phyloP scores from a whole-genome alignment of 2,888 invertebrate genomes.

The Ormyrus nitidulus region DNA sequence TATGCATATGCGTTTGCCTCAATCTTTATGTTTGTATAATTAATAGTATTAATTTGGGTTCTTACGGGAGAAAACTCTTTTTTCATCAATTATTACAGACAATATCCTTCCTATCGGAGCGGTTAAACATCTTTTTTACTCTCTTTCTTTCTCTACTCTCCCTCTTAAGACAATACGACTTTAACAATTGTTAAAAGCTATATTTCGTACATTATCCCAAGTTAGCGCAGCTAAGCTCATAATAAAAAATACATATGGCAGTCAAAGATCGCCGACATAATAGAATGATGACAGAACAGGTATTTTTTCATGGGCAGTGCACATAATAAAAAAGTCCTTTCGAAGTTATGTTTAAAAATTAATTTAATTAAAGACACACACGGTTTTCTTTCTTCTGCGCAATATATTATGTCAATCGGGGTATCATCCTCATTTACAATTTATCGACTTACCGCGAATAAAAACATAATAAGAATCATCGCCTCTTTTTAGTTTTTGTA shows the following conservation, averaged over 20 bases:
- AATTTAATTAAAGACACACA: conserved; percentile 13
- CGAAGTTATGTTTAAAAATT: conserved; percentile 28
- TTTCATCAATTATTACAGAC: conserved; percentile 65
- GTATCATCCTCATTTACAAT: conserved; percentile 22
- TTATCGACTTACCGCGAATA: conserved; percentile 39
- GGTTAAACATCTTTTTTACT: conserved; percentile 51
- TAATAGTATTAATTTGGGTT: conserved; percentile 60
- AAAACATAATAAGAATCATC: conserved; percentile 22
- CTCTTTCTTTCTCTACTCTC: conserved; percentile 51
- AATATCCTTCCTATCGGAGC: conserved; percentile 54
- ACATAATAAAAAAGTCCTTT: conserved; percentile 38
- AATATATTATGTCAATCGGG: conserved; percentile 16
- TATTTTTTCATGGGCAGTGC: conserved; percentile 46
- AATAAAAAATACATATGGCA: conserved; percentile 69
- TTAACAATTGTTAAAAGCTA: conserved; percentile 73
- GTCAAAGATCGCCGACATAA: conserved; percentile 61
- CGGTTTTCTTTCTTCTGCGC: conserved; percentile 5
- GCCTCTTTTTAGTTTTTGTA: conserved; percentile 34
- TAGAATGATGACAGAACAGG: conserved; percentile 46
- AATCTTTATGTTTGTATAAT: conserved; percentile 48
- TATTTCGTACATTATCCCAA: conserved; percentile 72
- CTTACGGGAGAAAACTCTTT: conserved; percentile 65
- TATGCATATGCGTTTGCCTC: conserved; percentile 51
- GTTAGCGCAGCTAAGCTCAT: conserved; percentile 69
- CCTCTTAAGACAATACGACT: conserved; percentile 62